These are phyloP conservation scores for Drosophila aldrichi DNA, from an alignment of 2,888 invertebrate species.

Conservation along the genomic window DNA sequence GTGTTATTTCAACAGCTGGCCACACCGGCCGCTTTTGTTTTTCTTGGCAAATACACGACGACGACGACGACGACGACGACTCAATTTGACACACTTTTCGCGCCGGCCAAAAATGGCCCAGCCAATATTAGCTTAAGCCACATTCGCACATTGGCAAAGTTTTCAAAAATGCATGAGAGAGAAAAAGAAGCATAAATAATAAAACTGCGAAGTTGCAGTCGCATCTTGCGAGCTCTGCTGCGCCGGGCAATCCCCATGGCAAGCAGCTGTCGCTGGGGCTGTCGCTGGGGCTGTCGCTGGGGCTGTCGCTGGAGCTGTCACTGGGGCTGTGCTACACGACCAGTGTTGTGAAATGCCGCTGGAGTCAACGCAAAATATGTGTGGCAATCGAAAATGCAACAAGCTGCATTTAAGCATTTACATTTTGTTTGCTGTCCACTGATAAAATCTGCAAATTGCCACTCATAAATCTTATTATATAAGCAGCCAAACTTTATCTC, in stretches of 20 bases:
- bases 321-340: background rate
- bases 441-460: constrained; percentile 46
- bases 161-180: constrained; percentile 36
- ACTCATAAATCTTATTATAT: constrained; percentile 37
- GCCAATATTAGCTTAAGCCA: constrained; percentile 49
- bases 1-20: constrained; percentile 45
- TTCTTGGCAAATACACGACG: constrained; percentile 41
- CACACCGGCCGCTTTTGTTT: constrained; percentile 41
- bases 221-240: constrained; percentile 30
- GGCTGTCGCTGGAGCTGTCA: background rate
- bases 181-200: background rate
- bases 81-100: constrained; percentile 66
- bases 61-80: background rate
- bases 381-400: constrained; percentile 44
- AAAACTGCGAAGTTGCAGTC: constrained; percentile 44
- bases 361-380: constrained; percentile 53
- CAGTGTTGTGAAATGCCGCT: constrained; percentile 44
- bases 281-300: too few relatives aligned
- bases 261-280: background rate
- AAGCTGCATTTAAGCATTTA: constrained; percentile 24
- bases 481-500: constrained; percentile 14
- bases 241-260: constrained; percentile 1
- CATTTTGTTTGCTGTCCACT: constrained; percentile 7
- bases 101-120: constrained; percentile 52
- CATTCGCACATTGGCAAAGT: constrained; percentile 18